Conservation (phyloP, 2,113 vertebrate genomes). For the Gobio gobio region DNA sequence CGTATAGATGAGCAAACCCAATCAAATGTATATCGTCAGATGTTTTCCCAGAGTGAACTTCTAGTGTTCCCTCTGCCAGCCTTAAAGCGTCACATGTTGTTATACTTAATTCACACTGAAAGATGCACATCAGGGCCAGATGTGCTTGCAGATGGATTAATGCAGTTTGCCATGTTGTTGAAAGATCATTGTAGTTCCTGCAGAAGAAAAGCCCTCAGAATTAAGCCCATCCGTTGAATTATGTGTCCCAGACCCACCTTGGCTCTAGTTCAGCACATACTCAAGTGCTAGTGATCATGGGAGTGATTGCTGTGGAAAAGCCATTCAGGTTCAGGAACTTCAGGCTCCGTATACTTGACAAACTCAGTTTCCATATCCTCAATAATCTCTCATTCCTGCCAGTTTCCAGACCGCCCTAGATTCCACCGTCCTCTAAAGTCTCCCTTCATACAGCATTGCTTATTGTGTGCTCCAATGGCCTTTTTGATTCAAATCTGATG, state of each 20-base stretch:
- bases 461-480: neutral
- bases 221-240: constrained; percentile 19
- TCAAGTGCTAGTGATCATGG: constrained; percentile 24
- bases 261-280: constrained; percentile 19
- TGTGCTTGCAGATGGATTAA: constrained; percentile 34
- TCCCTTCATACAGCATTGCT: neutral
- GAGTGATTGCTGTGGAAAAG: constrained; percentile 29
- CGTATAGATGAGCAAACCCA: constrained; percentile 29
- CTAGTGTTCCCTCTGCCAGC: constrained; percentile 3
- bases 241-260: constrained; percentile 11
- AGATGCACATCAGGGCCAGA: constrained; percentile 7
- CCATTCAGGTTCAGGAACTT: neutral
- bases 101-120: constrained; percentile 31
- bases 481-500: constrained; percentile 4
- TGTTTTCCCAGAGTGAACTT: constrained; percentile 26
- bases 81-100: constrained; percentile 20
- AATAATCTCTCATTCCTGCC: constrained; percentile 1
- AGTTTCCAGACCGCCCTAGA: constrained; percentile 1
- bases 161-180: constrained; percentile 37
- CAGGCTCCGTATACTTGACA: neutral
- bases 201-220: constrained; percentile 15
- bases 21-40: constrained; percentile 25
- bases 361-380: constrained; percentile 13
- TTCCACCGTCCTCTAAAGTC: neutral
- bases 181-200: constrained; percentile 16